Percentiles rank a stretch among this genome's conserved stretches.
Conservation (phyloP, 2,888 invertebrate species). For the Epirrhoe tristata region DNA sequence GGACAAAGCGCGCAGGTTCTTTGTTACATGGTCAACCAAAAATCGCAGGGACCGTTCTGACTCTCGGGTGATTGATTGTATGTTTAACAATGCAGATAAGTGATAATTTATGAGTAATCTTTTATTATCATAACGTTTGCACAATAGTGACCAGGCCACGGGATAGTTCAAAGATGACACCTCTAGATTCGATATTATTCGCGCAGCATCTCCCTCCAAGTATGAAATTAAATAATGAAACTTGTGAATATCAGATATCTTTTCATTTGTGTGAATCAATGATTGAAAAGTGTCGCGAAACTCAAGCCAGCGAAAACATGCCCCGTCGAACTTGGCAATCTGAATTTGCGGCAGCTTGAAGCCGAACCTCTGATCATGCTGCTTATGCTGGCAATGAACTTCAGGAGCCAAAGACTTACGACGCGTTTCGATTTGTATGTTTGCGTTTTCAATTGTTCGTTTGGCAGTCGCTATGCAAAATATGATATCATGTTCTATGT, state of each 20-base stretch:
- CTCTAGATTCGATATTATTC: constrained; percentile 34
- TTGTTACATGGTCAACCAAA: constrained; percentile 41
- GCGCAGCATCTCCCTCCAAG: constrained; percentile 41
- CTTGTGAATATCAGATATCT: neutral
- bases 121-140: neutral
- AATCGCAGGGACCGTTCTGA: constrained; percentile 29
- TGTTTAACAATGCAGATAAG: neutral
- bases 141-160: neutral
- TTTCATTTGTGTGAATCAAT: neutral
- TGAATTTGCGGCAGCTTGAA: neutral
- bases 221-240: constrained; percentile 29
- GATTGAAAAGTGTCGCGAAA: constrained; percentile 35
- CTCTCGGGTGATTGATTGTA: neutral
- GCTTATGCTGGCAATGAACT: neutral
- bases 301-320: neutral
- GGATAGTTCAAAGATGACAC: neutral
- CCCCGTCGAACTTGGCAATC: neutral
- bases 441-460: neutral
- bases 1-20: constrained; percentile 41
- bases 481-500: neutral
- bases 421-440: neutral
- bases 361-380: neutral
- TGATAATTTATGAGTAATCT: neutral
- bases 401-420: neutral
- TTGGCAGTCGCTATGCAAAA: neutral